These are phyloP conservation scores for Ochotona princeps DNA, from an alignment of 2,113 vertebrate species.

Conservation along the genomic window DNA sequence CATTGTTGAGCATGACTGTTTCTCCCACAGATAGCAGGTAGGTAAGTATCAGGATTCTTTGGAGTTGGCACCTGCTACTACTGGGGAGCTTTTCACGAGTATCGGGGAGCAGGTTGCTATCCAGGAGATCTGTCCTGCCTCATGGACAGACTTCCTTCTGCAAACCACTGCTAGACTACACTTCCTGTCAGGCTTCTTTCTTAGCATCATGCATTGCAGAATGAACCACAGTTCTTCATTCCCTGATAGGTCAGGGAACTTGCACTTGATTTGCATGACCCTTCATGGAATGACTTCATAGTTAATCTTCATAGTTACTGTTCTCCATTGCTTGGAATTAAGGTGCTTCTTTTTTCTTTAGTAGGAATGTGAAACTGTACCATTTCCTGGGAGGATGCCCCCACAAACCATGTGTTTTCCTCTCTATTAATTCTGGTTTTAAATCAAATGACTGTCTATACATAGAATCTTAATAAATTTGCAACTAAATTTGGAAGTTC, in stretches of 20 bases:
- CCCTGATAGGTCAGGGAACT: not conserved
- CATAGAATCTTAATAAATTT: constrained; percentile 45
- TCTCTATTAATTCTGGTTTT: constrained; percentile 24
- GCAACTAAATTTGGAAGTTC: not conserved
- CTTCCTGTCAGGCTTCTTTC: not conserved
- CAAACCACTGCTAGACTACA: not conserved
- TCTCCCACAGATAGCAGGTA: not conserved
- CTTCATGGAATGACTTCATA: not conserved
- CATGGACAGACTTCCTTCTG: not conserved
- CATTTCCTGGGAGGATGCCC: not conserved
- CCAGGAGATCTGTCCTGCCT: not conserved
- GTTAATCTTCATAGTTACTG: not conserved
- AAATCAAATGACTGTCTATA: not conserved
- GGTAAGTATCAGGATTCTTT: too few species aligned
- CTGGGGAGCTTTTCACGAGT: not conserved
- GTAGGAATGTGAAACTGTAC: not conserved
- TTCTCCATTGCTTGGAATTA: not conserved
- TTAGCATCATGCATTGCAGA: not conserved
- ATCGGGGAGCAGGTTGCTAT: not conserved
- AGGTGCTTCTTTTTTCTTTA: not conserved
- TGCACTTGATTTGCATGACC: not conserved
- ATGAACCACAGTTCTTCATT: not conserved
- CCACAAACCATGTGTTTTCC: not conserved
- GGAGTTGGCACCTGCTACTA: too few species aligned
- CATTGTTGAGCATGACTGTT: not conserved